Evolutionary conservation across 2,113 vertebrate genomes (phyloP).

Genomic region (Epinephelus fuscoguttatus): DNA sequence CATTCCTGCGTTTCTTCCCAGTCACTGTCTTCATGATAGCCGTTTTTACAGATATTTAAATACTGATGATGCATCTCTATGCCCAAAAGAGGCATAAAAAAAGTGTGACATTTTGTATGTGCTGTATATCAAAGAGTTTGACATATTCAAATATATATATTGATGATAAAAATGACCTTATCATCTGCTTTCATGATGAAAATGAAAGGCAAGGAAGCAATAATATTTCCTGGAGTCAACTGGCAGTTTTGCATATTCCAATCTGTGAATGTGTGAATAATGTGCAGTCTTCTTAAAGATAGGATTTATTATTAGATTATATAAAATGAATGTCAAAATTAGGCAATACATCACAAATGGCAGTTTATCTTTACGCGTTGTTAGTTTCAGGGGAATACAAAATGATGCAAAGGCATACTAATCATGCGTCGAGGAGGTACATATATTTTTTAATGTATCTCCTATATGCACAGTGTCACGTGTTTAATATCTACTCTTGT

Average conservation of each 20-base stretch:
- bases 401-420: background rate
- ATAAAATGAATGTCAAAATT: background rate
- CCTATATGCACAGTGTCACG: background rate
- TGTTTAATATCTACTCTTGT: background rate
- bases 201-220: background rate
- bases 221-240: background rate
- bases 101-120: conserved; percentile 1
- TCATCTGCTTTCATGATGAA: background rate
- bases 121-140: conserved; percentile 1
- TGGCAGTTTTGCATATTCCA: background rate
- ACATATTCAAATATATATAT: background rate
- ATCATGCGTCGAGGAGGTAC: background rate
- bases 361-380: background rate
- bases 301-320: background rate
- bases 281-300: background rate
- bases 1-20: background rate
- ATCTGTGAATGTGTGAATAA: background rate
- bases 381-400: background rate
- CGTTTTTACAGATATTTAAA: background rate
- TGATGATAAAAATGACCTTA: conserved; percentile 9
- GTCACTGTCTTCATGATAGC: background rate
- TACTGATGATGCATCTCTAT: background rate
- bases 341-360: background rate
- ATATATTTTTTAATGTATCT: background rate
- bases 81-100: background rate